Evolutionary conservation across 2,888 invertebrate genomes (phyloP), one percentile per base, ranked within the genome.

Genomic region (Galerucella calmariensis): DNA sequence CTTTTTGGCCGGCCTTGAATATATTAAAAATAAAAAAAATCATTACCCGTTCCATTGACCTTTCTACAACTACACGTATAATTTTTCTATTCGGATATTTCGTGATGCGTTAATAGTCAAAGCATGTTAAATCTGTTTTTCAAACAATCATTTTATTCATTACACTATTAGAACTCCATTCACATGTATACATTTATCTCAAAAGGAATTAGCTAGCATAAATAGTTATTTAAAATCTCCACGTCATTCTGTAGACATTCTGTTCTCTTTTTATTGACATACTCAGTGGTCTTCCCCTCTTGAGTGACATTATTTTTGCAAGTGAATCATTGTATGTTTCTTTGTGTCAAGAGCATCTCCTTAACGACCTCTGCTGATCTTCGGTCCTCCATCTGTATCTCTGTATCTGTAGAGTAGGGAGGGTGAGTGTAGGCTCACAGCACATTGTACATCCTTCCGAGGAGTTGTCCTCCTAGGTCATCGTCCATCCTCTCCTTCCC

Each of bases 81-180:
- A 61, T 35, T 65, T 65, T 20, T 65, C 16, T 65, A 65, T 46
- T 46, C 11, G 46, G 27, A 62, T 24, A 65, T 46, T 65, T 46
- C 63, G 63, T 65, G 63, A 65, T 65, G 16, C n/a, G 46, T 65
- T 65, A 65, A 46, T 65, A 65, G 63, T 65, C 35, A 61, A 65
- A 44, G 46, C 63, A 65, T 46, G 63, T 5, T 65, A 65, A 65
- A 44, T 65, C 6, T 46, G 41, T 46, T 65, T 20, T 44, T 62
- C 12, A 20, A 20, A 56, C 56, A 56, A 56, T 56, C 56, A 56
- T 56, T 20, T 56, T 16, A 51, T n/a, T 16, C 53, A 16, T 16
- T 56, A 56, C 56, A 20, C 56, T 10, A 56, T 56, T 20, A 56
- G 10, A 56, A 56, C 16, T 56, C 16, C 51, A 51, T 51, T 51